Evolutionary conservation across 92 coral and sea anemone species (phyloP).

Genomic region (Muricea muricata): DNA sequence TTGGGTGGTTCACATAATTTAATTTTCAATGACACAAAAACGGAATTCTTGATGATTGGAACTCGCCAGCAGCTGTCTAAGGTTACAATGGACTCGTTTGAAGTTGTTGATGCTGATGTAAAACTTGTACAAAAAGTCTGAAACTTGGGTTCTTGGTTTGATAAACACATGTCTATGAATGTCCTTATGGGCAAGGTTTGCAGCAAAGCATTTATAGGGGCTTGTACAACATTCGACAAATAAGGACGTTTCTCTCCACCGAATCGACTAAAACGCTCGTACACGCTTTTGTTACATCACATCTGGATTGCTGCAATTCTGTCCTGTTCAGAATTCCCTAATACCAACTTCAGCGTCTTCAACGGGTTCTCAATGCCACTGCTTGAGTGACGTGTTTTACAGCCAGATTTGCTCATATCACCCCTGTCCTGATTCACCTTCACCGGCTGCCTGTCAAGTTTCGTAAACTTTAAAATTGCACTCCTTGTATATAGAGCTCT

Average conservation of each 20-base stretch:
- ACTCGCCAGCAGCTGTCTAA: slow-evolving; percentile 52
- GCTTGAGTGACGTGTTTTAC: not conserved
- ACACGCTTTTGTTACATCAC: slow-evolving; percentile 69
- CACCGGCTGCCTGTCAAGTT: slow-evolving; percentile 9
- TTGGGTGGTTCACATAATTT: no score
- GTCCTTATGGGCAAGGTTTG: no score
- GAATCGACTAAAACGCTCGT: slow-evolving; percentile 60
- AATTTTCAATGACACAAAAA: no score
- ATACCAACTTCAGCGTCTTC: no score
- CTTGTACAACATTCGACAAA: slow-evolving; percentile 59
- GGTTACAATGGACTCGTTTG: slow-evolving; percentile 37
- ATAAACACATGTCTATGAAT: not conserved
- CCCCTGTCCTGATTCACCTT: not conserved
- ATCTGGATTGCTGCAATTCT: slow-evolving; percentile 61
- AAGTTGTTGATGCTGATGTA: slow-evolving; percentile 35
- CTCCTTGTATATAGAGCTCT: no score
- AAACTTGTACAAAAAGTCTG: slow-evolving; percentile 36
- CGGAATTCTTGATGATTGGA: slow-evolving; percentile 53
- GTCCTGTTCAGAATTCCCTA: slow-evolving; percentile 23
- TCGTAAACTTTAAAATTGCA: not conserved
- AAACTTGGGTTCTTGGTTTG: slow-evolving; percentile 55
- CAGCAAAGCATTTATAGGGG: slow-evolving; percentile 46
- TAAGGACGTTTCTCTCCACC: slow-evolving; percentile 54
- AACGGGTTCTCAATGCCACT: not conserved
- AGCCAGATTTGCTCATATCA: not conserved